These are phyloP conservation scores for Eutrigla gurnardus DNA, from an alignment of 2,797 vertebrate genomes.

Conservation along the genomic window DNA sequence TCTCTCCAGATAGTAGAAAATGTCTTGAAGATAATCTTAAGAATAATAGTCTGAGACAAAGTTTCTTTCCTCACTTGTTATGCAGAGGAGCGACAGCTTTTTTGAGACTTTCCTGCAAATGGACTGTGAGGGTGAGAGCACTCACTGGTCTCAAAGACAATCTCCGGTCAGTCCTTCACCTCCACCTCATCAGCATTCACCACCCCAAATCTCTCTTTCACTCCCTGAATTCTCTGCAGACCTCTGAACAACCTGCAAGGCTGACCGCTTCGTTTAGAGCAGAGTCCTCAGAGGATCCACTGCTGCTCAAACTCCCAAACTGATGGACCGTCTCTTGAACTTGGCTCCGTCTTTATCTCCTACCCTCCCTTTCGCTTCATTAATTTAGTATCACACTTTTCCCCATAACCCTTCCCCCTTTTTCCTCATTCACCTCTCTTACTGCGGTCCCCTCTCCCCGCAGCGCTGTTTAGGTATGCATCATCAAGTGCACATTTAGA, in stretches of 20 bases:
- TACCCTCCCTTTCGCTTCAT: constrained; percentile 69
- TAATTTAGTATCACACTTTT: constrained; percentile 55
- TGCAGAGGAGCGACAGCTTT: constrained; percentile 39
- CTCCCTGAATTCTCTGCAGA: constrained; percentile 54
- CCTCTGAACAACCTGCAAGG: constrained; percentile 55
- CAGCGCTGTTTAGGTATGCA: constrained; percentile 78
- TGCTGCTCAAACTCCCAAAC: constrained; percentile 50
- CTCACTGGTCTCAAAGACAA: constrained; percentile 39
- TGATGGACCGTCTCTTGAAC: constrained; percentile 52
- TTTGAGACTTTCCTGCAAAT: constrained; percentile 42
- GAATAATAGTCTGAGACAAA: constrained; percentile 24
- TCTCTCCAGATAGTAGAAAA: constrained; percentile 5
- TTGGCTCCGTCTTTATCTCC: constrained; percentile 63
- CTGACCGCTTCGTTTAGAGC: constrained; percentile 60
- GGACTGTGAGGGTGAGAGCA: constrained; percentile 32
- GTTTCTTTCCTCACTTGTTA: constrained; percentile 49
- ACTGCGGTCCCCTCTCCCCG: constrained; percentile 57
- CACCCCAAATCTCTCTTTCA: constrained; percentile 36
- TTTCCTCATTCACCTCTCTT: constrained; percentile 46
- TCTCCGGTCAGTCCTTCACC: constrained; percentile 52
- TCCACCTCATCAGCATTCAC: constrained; percentile 69
- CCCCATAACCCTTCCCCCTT: neutral
- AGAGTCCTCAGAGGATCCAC: constrained; percentile 48
- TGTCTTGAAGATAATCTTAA: constrained; percentile 29
- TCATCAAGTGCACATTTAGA: constrained; percentile 81